Conservation (phyloP, 2,888 invertebrate species). For the Andrena minutula region DNA sequence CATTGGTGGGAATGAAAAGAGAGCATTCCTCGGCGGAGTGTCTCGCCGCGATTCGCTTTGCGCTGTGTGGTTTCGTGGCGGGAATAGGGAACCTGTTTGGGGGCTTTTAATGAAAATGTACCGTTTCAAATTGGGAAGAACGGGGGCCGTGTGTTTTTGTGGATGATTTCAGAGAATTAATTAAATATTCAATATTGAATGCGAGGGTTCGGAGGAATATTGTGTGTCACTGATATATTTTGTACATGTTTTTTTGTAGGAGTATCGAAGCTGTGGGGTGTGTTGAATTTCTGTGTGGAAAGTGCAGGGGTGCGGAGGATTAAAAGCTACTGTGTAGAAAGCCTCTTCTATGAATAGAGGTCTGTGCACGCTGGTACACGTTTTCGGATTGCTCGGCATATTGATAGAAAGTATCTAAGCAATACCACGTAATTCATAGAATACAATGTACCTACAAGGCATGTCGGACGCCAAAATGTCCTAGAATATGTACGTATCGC, state of each 20-base stretch:
- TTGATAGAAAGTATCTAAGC: conserved; percentile 56
- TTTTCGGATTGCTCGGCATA: conserved; percentile 36
- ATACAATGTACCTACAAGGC: conserved; percentile 72
- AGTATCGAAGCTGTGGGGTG: not conserved
- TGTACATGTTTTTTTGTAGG: not conserved
- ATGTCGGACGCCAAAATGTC: conserved; percentile 75
- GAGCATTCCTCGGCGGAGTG: no score
- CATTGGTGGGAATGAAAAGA: no score
- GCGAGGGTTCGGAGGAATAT: no score
- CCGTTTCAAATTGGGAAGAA: no score
- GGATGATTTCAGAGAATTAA: no score
- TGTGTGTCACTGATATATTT: not conserved
- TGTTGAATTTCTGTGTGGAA: not conserved
- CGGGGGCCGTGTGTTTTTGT: no score
- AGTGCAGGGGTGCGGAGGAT: conserved; percentile 43
- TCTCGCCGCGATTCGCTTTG: no score
- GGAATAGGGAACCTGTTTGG: no score
- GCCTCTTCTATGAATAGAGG: conserved; percentile 12
- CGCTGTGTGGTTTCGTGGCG: no score
- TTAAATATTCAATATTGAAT: no score
- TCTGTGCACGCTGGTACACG: conserved; percentile 1
- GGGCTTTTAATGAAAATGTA: no score
- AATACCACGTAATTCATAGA: conserved; percentile 62
- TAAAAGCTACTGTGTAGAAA: conserved; percentile 24
- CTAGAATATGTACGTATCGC: conserved; percentile 96